A percentile compares a stretch with the other conserved stretches of the same genome.
Evolutionary conservation across 1,140 invertebrate genomes (phyloP).

Genomic region (Dendroctonus ponderosae): DNA sequence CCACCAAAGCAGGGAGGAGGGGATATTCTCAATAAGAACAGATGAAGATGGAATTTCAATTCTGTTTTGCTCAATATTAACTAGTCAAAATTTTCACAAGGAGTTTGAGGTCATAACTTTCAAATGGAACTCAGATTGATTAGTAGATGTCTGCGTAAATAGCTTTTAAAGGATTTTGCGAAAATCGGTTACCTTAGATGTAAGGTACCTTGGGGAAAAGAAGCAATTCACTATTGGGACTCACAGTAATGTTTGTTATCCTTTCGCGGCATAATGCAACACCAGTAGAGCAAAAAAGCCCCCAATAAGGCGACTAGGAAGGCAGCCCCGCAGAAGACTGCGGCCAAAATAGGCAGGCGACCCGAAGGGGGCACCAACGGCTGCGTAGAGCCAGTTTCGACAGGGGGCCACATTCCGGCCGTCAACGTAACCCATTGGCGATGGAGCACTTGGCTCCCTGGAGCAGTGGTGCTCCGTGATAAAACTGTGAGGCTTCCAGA

Average conservation of each 20-base stretch:
- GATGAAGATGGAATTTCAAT: too few relatives aligned
- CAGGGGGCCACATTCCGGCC: constrained; percentile 54
- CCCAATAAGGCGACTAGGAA: constrained; percentile 53
- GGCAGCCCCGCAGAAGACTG: constrained; percentile 54
- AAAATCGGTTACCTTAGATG: too few relatives aligned
- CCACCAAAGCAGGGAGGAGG: too few relatives aligned
- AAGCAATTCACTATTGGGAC: constrained; percentile 37
- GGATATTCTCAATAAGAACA: too few relatives aligned
- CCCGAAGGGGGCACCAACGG: constrained; percentile 53
- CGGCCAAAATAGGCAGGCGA: constrained; percentile 55
- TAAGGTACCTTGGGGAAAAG: too few relatives aligned
- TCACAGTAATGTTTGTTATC: constrained; percentile 56
- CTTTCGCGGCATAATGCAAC: constrained; percentile 53
- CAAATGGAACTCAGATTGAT: too few relatives aligned
- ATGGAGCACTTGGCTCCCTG: constrained; percentile 45
- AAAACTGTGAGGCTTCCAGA: constrained; percentile 22
- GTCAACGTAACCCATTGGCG: constrained; percentile 57
- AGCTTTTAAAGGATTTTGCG: too few relatives aligned
- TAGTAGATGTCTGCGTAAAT: too few relatives aligned
- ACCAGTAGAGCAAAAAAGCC: constrained; percentile 55
- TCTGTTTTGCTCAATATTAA: too few relatives aligned
- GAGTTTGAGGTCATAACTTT: too few relatives aligned
- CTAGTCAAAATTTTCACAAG: too few relatives aligned
- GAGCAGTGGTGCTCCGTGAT: constrained; percentile 16
- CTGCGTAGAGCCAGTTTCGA: constrained; percentile 42